Conservation (phyloP, 2,113 vertebrate genomes). For the Gulo gulo region DNA sequence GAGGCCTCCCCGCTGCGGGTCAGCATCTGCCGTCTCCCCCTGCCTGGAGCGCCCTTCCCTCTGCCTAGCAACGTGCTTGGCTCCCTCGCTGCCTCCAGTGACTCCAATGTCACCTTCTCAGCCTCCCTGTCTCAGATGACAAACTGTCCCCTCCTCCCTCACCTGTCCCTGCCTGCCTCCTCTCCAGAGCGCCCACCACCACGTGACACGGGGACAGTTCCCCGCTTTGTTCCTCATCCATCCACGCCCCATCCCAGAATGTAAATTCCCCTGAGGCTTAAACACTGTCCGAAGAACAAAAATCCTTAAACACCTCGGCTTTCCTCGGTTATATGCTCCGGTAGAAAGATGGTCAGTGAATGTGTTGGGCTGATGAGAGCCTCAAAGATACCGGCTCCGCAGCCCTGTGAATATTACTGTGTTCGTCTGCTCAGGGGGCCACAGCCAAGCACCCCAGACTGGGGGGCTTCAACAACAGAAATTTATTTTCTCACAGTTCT, state of each 20-base stretch:
- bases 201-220: too few species aligned
- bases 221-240: background rate
- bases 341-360: background rate
- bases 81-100: background rate
- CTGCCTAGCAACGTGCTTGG: fast-evolving
- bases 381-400: background rate
- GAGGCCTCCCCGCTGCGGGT: background rate
- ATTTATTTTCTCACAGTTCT: background rate
- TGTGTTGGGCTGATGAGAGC: background rate
- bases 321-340: background rate
- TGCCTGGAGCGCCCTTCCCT: background rate
- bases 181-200: background rate
- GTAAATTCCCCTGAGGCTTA: background rate
- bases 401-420: background rate
- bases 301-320: background rate
- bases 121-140: background rate
- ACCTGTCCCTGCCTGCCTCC: background rate
- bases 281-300: background rate
- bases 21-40: background rate
- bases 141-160: background rate
- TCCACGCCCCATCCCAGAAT: background rate
- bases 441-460: background rate
- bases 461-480: background rate
- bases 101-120: background rate
- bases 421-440: background rate